Evolutionary conservation across 2,113 vertebrate species (phyloP).

Genomic region (Pao palembangensis): DNA sequence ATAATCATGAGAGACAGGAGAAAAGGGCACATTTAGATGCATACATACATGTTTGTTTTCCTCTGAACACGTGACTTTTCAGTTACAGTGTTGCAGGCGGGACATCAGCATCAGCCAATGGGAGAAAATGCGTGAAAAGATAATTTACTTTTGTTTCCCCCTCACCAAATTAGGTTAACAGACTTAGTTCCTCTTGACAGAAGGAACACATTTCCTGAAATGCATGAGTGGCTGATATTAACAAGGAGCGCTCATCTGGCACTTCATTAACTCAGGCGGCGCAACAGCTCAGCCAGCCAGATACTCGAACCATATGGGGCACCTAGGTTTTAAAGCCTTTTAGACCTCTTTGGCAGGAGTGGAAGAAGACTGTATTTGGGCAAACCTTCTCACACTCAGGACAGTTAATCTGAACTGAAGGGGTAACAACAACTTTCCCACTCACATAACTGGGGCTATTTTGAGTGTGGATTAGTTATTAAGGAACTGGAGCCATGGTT

Average conservation of each 20-base stretch:
- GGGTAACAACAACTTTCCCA: too few species aligned
- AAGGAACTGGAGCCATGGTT: too few species aligned
- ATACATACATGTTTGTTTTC: too few species aligned
- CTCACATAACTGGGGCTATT: too few species aligned
- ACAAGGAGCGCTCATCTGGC: constrained; percentile 64
- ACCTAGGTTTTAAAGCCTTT: constrained; percentile 37
- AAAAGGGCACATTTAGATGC: too few species aligned
- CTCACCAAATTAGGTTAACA: constrained; percentile 47
- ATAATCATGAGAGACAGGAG: too few species aligned
- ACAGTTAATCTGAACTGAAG: background rate
- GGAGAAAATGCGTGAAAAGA: constrained; percentile 35
- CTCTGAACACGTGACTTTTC: too few species aligned
- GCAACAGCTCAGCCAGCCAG: constrained; percentile 30
- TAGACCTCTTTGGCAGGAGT: constrained; percentile 1
- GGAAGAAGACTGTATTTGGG: constrained; percentile 14
- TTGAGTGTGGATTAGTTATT: too few species aligned
- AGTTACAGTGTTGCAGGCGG: background rate
- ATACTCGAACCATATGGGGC: constrained; percentile 59
- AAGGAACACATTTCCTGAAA: constrained; percentile 56
- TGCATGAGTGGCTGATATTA: constrained; percentile 73
- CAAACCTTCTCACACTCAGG: background rate
- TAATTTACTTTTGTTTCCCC: constrained; percentile 8
- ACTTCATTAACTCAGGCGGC: constrained; percentile 60
- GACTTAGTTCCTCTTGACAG: constrained; percentile 58
- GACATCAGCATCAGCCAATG: constrained; percentile 34